phyloP scores from a whole-genome alignment of 2,888 invertebrate genomes.

The Lysandra bellargus region DNA sequence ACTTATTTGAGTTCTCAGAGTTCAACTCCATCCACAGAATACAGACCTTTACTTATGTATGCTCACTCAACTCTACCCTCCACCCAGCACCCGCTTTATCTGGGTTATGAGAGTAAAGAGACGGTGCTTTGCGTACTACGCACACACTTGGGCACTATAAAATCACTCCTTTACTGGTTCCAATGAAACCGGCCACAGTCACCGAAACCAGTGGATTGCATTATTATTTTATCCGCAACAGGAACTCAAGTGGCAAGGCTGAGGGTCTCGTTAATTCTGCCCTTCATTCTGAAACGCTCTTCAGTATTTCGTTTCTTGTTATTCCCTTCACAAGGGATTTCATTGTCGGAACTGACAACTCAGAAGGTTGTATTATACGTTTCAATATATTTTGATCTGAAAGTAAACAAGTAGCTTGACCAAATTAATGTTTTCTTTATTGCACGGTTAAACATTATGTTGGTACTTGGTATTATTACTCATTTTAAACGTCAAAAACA shows the following conservation, averaged over 20 bases:
- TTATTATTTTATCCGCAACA: not conserved
- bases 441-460: too few species aligned
- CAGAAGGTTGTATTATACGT: not conserved
- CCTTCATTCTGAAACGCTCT: conserved; percentile 4
- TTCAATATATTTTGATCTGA: not conserved
- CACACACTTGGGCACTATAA: not conserved
- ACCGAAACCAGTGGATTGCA: not conserved
- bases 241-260: not conserved
- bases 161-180: not conserved
- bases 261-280: conserved; percentile 17
- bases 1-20: too few species aligned
- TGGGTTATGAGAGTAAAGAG: too few species aligned
- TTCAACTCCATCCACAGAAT: too few species aligned
- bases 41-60: too few species aligned
- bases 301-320: not conserved
- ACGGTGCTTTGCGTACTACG: not conserved
- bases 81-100: too few species aligned
- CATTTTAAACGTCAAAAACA: too few species aligned
- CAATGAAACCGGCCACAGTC: not conserved
- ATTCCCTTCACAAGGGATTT: not conserved
- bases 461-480: too few species aligned
- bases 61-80: too few species aligned
- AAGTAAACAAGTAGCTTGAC: not conserved
- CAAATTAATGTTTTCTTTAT: too few species aligned
- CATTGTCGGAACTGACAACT: not conserved